These are phyloP conservation scores for Falco rusticolus DNA, from an alignment of 2,797 vertebrate species.

Conservation along the genomic window DNA sequence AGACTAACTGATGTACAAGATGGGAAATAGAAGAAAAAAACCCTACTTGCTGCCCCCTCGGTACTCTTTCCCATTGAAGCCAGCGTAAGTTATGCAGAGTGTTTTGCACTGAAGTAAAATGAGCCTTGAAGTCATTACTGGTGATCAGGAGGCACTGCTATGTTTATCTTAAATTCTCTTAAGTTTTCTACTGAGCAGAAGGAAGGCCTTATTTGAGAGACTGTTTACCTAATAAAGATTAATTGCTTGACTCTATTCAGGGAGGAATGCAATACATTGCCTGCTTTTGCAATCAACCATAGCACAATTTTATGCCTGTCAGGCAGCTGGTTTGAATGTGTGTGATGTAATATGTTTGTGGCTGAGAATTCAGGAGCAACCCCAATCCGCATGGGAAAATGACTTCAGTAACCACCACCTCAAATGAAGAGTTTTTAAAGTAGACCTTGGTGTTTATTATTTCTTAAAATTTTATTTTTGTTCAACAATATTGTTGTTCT, in stretches of 20 bases:
- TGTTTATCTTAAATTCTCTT: background rate
- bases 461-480: background rate
- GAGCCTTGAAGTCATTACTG: background rate
- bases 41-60: fast-evolving
- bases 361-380: background rate
- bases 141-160: background rate
- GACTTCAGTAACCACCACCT: background rate
- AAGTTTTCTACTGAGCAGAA: background rate
- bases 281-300: background rate
- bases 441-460: background rate
- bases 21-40: background rate
- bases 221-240: background rate
- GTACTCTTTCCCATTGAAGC: background rate
- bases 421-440: background rate
- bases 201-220: background rate
- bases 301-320: background rate
- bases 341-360: background rate
- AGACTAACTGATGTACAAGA: background rate
- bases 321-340: background rate
- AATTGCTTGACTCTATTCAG: background rate
- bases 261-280: background rate
- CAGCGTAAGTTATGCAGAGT: background rate
- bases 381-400: background rate
- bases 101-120: background rate
- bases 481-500: background rate